phyloP scores from a whole-genome alignment of 1,140 invertebrate genomes.

The Fopius arisanus region DNA sequence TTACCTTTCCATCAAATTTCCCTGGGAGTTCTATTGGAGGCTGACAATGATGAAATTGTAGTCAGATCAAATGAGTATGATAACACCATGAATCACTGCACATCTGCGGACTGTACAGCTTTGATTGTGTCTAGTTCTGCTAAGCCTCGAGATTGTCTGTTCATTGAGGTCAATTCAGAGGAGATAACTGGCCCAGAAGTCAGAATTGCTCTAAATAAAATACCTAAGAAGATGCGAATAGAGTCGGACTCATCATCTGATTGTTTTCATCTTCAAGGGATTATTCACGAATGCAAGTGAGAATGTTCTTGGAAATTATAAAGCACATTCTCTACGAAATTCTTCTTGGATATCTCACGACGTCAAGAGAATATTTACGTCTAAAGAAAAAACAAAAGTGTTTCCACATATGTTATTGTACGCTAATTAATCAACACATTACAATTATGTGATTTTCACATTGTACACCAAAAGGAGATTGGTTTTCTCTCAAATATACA shows the following conservation, averaged over 20 bases:
- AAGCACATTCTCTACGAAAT: background rate
- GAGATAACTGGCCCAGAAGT: background rate
- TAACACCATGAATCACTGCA: too few relatives aligned
- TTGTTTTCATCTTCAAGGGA: background rate
- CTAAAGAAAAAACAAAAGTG: background rate
- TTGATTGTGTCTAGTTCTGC: too few relatives aligned
- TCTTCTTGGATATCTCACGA: background rate
- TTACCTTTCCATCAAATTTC: background rate
- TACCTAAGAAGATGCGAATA: background rate
- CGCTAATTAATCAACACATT: too few relatives aligned
- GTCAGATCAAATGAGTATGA: background rate
- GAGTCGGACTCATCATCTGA: background rate
- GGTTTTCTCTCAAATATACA: too few relatives aligned
- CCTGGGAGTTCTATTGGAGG: background rate
- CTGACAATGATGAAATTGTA: background rate
- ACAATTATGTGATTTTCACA: too few relatives aligned
- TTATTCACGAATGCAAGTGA: background rate
- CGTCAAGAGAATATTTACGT: background rate
- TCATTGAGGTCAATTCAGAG: background rate
- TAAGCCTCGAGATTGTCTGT: background rate
- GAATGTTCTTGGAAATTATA: background rate
- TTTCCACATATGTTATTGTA: background rate
- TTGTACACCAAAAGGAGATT: too few relatives aligned
- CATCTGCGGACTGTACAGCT: too few relatives aligned
- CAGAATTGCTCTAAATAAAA: background rate